Percentiles rank a stretch among this genome's conserved stretches.
These are phyloP conservation scores for Anser brachyrhynchus DNA, from an alignment of 2,113 vertebrate genomes.

Conservation along the genomic window DNA sequence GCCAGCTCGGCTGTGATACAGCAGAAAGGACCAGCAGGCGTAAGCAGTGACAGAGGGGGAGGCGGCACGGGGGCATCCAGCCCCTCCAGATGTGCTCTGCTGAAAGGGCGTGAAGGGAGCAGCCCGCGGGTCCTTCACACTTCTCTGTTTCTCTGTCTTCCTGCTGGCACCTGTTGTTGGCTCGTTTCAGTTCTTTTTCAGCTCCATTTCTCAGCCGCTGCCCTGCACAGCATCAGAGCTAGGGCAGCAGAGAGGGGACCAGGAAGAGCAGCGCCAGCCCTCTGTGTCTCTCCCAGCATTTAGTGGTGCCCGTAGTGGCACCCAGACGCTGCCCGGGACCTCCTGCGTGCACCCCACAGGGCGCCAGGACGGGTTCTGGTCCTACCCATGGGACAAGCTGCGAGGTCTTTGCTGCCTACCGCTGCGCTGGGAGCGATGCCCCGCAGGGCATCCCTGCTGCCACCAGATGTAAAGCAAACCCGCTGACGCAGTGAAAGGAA, in stretches of 20 bases:
- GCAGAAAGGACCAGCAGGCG: not conserved
- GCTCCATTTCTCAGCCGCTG: fast-evolving
- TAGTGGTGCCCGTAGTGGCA: not conserved
- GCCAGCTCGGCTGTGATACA: fast-evolving
- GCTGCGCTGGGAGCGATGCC: too few species aligned
- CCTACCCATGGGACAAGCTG: not conserved
- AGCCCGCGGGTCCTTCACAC: fast-evolving
- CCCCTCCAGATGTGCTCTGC: not conserved
- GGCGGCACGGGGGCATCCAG: fast-evolving
- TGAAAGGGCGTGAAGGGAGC: not conserved
- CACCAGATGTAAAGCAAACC: not conserved
- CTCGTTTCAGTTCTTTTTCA: not conserved
- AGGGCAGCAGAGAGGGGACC: not conserved
- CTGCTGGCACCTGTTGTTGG: not conserved
- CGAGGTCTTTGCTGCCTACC: not conserved
- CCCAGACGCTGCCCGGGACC: not conserved
- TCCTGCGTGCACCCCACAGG: not conserved
- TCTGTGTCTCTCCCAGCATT: fast-evolving
- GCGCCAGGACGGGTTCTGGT: not conserved
- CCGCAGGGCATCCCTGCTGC: not conserved
- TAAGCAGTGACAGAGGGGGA: fast-evolving
- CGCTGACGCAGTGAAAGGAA: not conserved
- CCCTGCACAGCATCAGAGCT: not conserved
- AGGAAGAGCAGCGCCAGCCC: not conserved
- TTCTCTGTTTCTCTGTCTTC: not conserved